Base-by-base conservation (phyloP, 1,140 invertebrate species). In the Aphelinus certus region DNA sequence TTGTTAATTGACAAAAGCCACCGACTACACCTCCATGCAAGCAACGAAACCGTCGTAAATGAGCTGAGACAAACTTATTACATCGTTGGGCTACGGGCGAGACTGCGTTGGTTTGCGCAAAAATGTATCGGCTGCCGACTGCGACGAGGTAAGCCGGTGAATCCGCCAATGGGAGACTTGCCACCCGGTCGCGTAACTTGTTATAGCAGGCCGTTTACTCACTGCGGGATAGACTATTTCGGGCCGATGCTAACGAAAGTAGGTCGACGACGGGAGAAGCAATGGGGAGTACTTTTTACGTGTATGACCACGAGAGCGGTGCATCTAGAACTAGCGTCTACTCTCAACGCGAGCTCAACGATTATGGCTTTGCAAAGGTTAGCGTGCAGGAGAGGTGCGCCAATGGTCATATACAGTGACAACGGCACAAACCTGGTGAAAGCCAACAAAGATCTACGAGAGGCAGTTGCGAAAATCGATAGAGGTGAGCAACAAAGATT, bases 251-350 rank as follows among this genome's bases (percentile, higher is more conserved):
- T 79, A 26, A 68, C 80, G 1, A 79, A 74, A 43, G 77, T 78
- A 9, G 76, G 78, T 4, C 56, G 81, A 65, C 68, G 76, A 1
- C 72, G 45, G 6, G 76, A 82, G 9, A 87, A 86, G 63, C 63
- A 81, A 10, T 87, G 79, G 61, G 76, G 84, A 3, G 80, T 77
- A 7, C 46, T 89, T 2, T 83, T 83, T 51, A 80, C 77, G 1
- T 81, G 79, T 58, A 48, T 81, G 5, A 78, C 76, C 0, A 73
- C 77, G 46, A 63, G 79, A 63, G 83, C 81, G 1, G 72, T 82
- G 2, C 79, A 83, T 43, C 26, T 84, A 1, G 81, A 83, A 71
- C 6, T 83, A 0, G 80, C 78, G 0, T 2, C 26, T 10, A 67
- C 61, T 45, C 71, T 81, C 2, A 78, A 75, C 3, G 71, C 78